phyloP scores from a whole-genome alignment of 2,888 invertebrate species.

The Pammene aurita region DNA sequence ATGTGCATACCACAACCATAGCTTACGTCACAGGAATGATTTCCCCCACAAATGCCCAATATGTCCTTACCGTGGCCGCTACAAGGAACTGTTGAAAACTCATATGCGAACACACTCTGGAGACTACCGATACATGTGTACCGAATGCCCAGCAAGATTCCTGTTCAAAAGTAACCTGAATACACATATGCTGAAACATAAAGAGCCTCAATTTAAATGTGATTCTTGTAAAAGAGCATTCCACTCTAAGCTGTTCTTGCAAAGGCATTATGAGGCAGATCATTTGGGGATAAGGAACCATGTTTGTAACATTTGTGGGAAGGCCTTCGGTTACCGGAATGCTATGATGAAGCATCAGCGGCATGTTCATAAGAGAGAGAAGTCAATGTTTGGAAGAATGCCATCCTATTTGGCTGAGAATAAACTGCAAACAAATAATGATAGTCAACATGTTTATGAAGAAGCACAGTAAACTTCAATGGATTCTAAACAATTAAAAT shows the following conservation, averaged over 20 bases:
- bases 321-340: conserved; percentile 68
- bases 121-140: conserved; percentile 65
- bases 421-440: conserved; percentile 29
- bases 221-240: conserved; percentile 63
- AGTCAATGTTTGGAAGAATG: conserved; percentile 45
- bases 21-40: conserved; percentile 59
- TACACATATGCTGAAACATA: conserved; percentile 63
- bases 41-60: conserved; percentile 64
- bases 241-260: conserved; percentile 57
- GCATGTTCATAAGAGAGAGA: conserved; percentile 65
- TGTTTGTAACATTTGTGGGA: conserved; percentile 65
- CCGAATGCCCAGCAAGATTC: conserved; percentile 65
- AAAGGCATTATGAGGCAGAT: conserved; percentile 63
- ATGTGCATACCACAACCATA: conserved; percentile 65
- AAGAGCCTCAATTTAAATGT: conserved; percentile 62
- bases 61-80: conserved; percentile 62
- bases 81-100: conserved; percentile 59
- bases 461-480: not conserved
- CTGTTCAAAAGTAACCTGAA: conserved; percentile 67
- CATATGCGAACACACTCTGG: conserved; percentile 65
- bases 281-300: conserved; percentile 67
- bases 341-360: conserved; percentile 69
- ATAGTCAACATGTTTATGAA: conserved; percentile 14
- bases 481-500: too few relatives aligned
- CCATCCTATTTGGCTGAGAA: conserved; percentile 43